Evolutionary conservation across 2,888 invertebrate genomes (phyloP).

Genomic region (Ophion obscuratus): DNA sequence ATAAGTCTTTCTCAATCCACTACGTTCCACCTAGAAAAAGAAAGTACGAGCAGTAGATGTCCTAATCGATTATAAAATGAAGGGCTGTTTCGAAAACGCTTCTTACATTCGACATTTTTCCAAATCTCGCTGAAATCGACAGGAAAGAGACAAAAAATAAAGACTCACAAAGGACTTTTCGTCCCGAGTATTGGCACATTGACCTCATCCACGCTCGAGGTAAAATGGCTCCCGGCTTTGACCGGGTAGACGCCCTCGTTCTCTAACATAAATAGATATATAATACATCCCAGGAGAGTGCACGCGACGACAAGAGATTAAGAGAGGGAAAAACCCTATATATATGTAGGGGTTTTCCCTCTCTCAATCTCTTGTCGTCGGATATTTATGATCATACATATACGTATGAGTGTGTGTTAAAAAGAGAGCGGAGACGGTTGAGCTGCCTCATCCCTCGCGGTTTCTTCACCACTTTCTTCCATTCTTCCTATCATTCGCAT

Average conservation of each 20-base stretch:
- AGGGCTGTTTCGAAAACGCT: no score
- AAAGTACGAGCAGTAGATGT: no score
- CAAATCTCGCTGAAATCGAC: no score
- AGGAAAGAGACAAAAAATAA: no score
- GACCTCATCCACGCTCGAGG: conserved; percentile 26
- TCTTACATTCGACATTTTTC: no score
- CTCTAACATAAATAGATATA: conserved; percentile 19
- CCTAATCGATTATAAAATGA: no score
- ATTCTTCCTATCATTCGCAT: conserved; percentile 33
- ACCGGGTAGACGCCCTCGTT: conserved; percentile 57
- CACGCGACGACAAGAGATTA: conserved; percentile 38
- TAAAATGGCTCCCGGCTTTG: conserved; percentile 35
- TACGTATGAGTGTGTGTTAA: background rate
- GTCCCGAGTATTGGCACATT: conserved; percentile 32
- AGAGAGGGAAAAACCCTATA: conserved; percentile 11
- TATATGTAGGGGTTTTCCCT: no score
- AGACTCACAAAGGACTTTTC: no score
- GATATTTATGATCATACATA: no score
- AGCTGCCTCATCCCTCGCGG: conserved; percentile 32
- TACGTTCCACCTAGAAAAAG: no score
- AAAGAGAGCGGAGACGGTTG: background rate
- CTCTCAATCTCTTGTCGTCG: no score
- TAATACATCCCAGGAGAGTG: conserved; percentile 35
- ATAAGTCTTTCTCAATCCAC: no score
- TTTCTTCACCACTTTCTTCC: conserved; percentile 40